Percentiles rank a stretch among this genome's conserved stretches.
Evolutionary conservation across 2,888 invertebrate species (phyloP).

Genomic region (Chymomyza amoena): DNA sequence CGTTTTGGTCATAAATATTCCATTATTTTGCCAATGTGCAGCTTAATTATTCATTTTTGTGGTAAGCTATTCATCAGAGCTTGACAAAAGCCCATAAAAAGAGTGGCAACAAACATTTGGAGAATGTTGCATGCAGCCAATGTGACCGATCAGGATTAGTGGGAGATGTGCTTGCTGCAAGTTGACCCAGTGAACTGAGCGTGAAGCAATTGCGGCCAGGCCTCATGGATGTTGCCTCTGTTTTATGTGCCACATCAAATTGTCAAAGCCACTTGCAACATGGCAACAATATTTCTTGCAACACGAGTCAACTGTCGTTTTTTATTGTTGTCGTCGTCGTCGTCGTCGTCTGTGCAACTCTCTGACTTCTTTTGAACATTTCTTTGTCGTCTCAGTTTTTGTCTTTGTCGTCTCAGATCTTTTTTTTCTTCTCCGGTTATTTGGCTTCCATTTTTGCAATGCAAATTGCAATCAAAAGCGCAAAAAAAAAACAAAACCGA

Average conservation of each 20-base stretch:
- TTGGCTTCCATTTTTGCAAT: constrained; percentile 63
- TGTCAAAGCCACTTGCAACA: constrained; percentile 49
- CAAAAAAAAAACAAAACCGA: not conserved
- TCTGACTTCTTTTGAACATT: constrained; percentile 46
- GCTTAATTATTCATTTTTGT: constrained; percentile 69
- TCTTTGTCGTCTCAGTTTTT: constrained; percentile 51
- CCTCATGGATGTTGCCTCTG: constrained; percentile 13
- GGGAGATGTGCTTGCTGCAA: not conserved
- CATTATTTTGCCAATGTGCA: constrained; percentile 39
- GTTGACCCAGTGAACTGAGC: constrained; percentile 15
- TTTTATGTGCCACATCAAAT: constrained; percentile 69
- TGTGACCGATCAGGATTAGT: not conserved
- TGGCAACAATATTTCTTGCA: constrained; percentile 67
- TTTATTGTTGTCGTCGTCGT: constrained; percentile 74
- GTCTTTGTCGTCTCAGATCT: not conserved
- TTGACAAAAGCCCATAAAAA: constrained; percentile 2
- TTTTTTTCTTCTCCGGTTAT: not conserved
- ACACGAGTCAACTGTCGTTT: constrained; percentile 73
- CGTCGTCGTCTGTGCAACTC: constrained; percentile 63
- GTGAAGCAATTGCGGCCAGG: not conserved
- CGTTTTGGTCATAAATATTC: constrained; percentile 62
- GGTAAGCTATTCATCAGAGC: constrained; percentile 41
- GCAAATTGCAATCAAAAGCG: constrained; percentile 54
- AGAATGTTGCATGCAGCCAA: not conserved
- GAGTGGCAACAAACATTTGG: constrained; percentile 9